These are phyloP conservation scores for Salminus brasiliensis DNA, from an alignment of 2,113 vertebrate species.

Conservation along the genomic window DNA sequence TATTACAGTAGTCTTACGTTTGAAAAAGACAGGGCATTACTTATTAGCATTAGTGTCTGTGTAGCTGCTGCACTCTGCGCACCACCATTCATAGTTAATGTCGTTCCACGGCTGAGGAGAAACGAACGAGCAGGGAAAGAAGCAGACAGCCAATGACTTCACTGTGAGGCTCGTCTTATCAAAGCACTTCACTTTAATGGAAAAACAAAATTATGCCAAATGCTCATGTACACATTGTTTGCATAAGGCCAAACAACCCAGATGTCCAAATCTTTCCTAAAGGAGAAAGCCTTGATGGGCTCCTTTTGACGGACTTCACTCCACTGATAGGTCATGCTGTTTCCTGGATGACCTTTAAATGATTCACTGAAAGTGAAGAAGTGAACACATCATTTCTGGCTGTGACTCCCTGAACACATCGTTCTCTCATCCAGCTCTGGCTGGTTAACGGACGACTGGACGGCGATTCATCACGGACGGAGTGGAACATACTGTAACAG, in stretches of 20 bases:
- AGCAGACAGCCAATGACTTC: background rate
- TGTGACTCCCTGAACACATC: slow-evolving; percentile 19
- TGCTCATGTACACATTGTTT: background rate
- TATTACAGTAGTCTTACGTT: background rate
- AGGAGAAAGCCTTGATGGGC: background rate
- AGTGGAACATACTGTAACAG: background rate
- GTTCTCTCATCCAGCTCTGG: slow-evolving; percentile 1
- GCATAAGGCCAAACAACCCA: background rate
- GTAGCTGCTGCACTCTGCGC: background rate
- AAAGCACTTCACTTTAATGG: background rate
- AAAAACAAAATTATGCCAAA: background rate
- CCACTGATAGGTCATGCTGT: slow-evolving; percentile 5
- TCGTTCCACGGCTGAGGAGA: background rate
- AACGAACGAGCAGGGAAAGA: background rate
- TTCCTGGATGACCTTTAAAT: slow-evolving; percentile 20
- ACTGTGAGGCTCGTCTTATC: background rate
- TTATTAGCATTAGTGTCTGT: background rate
- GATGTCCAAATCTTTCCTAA: background rate
- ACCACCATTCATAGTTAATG: background rate
- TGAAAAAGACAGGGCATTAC: background rate
- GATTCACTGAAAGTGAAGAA: slow-evolving; percentile 33
- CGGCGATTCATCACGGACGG: background rate
- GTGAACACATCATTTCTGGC: slow-evolving; percentile 19
- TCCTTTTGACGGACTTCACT: background rate
- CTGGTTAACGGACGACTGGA: background rate